These are phyloP conservation scores for Bryconaethiops microstoma DNA, from an alignment of 2,797 vertebrate species.

Conservation along the genomic window DNA sequence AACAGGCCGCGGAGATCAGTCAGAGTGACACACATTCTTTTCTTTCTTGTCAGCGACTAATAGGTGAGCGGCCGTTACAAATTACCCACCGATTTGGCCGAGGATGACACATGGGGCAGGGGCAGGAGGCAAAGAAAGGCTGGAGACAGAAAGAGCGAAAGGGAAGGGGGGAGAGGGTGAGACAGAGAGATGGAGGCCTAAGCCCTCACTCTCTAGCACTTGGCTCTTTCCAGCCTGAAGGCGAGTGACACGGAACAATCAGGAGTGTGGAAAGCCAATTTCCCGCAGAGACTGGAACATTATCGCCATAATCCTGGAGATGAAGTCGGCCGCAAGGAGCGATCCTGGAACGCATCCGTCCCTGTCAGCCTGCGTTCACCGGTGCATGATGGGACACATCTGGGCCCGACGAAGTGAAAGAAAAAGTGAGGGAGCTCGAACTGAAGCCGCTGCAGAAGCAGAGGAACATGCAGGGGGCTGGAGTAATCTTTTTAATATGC, in stretches of 20 bases:
- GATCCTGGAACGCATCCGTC: conserved; percentile 33
- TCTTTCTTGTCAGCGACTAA: conserved; percentile 75
- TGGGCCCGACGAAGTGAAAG: conserved; percentile 30
- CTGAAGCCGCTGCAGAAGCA: background rate
- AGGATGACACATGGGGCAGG: conserved; percentile 65
- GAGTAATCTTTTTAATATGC: conserved; percentile 51
- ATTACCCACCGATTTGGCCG: conserved; percentile 72
- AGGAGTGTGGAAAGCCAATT: conserved; percentile 66
- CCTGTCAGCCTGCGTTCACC: conserved; percentile 24
- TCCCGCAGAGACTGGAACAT: conserved; percentile 52
- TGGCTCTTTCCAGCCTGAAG: conserved; percentile 64
- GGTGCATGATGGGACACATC: conserved; percentile 50
- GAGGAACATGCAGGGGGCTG: background rate
- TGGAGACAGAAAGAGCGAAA: background rate
- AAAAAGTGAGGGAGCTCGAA: background rate
- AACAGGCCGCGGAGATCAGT: conserved; percentile 69
- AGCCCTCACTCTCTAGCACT: conserved; percentile 46
- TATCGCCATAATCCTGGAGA: conserved; percentile 55
- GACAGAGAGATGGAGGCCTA: conserved; percentile 38
- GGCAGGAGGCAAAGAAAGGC: conserved; percentile 11
- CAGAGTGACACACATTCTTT: conserved; percentile 69
- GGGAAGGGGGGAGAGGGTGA: conserved; percentile 12
- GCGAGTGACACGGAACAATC: conserved; percentile 67
- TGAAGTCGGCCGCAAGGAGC: conserved; percentile 30
- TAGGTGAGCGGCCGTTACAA: conserved; percentile 75